Conservation (phyloP, 2,888 invertebrate species). For the Gortyna flavago region DNA sequence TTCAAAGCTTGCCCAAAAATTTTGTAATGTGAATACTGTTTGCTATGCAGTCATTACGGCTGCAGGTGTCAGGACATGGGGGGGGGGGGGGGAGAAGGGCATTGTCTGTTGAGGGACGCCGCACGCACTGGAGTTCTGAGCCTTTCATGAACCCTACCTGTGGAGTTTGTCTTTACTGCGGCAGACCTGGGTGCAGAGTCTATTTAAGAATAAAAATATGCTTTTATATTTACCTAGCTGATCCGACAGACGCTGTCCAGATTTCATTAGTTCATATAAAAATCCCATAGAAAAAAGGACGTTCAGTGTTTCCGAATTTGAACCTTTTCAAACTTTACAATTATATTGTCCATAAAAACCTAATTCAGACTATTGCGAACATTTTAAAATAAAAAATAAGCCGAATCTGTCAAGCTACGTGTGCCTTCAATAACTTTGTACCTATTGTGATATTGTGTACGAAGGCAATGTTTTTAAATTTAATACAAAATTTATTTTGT, state of each 20-base stretch:
- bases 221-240: neutral
- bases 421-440: neutral
- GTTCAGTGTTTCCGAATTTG: too few species aligned
- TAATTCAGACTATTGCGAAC: too few species aligned
- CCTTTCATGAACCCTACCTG: neutral
- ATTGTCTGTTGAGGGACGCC: neutral
- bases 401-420: too few species aligned
- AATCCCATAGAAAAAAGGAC: too few species aligned
- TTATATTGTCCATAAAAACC: too few species aligned
- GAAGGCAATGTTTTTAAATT: constrained; percentile 37
- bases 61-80: neutral
- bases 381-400: too few species aligned
- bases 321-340: too few species aligned
- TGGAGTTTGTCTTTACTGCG: neutral
- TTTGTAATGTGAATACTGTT: neutral
- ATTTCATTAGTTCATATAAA: too few species aligned
- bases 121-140: neutral
- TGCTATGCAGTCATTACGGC: neutral
- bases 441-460: neutral
- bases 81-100: neutral
- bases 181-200: neutral
- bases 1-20: neutral
- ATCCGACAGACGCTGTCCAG: too few species aligned
- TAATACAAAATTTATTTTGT: constrained; percentile 33
- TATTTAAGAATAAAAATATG: neutral